Evolutionary conservation across 2,888 invertebrate species (phyloP).

Genomic region (Apocheima hispidaria): DNA sequence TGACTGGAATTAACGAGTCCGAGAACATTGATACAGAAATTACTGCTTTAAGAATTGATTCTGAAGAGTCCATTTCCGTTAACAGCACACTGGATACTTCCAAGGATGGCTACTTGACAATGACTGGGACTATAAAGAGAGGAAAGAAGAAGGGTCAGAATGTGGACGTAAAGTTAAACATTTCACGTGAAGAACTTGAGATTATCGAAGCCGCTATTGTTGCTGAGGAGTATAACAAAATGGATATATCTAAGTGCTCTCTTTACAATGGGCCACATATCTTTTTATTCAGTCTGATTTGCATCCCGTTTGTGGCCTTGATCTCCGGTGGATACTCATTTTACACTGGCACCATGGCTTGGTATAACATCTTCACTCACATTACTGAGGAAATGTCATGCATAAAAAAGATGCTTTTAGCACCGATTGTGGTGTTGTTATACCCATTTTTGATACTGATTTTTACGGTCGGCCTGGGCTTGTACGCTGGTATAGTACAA

Average conservation of each 20-base stretch:
- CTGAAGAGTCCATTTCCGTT: slow-evolving; percentile 83
- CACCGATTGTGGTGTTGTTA: slow-evolving; percentile 88
- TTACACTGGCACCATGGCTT: slow-evolving; percentile 91
- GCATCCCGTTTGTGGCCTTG: slow-evolving; percentile 88
- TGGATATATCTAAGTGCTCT: slow-evolving; percentile 85
- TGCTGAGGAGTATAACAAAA: slow-evolving; percentile 85
- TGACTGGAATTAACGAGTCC: slow-evolving; percentile 78
- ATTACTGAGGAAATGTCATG: slow-evolving; percentile 89
- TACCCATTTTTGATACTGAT: slow-evolving; percentile 90
- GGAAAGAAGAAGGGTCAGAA: slow-evolving; percentile 90
- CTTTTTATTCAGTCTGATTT: slow-evolving; percentile 87
- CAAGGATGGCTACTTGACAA: slow-evolving; percentile 88
- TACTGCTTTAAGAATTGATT: slow-evolving; percentile 71
- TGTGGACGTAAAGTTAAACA: slow-evolving; percentile 90
- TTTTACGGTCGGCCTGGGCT: slow-evolving; percentile 88
- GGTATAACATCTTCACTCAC: slow-evolving; percentile 91
- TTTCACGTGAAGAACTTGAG: slow-evolving; percentile 90
- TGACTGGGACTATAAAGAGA: slow-evolving; percentile 90
- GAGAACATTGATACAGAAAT: slow-evolving; percentile 78
- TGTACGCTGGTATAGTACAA: slow-evolving; percentile 89
- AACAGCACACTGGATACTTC: slow-evolving; percentile 84
- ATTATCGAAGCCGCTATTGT: slow-evolving; percentile 88
- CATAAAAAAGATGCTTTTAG: slow-evolving; percentile 87
- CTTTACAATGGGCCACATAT: slow-evolving; percentile 88
- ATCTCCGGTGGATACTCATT: slow-evolving; percentile 89